Evolutionary conservation across 1,140 invertebrate species (phyloP), one percentile per base, ranked within the genome.

Genomic region (Chironomus striatipennis): DNA sequence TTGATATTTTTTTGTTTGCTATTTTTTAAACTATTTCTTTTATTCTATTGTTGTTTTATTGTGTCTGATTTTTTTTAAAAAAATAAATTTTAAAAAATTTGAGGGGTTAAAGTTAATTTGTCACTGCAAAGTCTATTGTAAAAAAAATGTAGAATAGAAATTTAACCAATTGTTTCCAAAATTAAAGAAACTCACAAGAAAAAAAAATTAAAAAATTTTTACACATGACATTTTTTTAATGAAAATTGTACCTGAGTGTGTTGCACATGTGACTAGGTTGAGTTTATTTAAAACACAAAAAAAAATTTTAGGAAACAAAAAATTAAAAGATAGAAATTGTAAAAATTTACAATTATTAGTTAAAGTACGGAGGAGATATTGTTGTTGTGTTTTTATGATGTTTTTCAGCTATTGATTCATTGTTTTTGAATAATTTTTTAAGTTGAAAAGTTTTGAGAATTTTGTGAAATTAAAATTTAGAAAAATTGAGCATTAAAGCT

Each of bases 251-350:
- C 75, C 75, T 75, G 75, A 74, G 74, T 75, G 75, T 74, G 75
- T 75, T 75, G 73, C 75, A 75, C 73, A 75, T 75, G 18, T 75
- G 75, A 75, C 75, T 75, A 75, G 65, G 75, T 75, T 74, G 73
- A 74, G 70, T 75, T 75, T 57, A 42, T 73, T 73, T 70, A n/a
- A 43, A 42, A n/a, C 10, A 20, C 24, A 73, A 8, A 24, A 9
- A 18, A 73, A 2, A 3, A 1, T 42, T 9, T 2, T 42, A 3
- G 15, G 15, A 34, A 34, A 1, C 1, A 34, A 34, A 34, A 18
- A 34, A 42, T 74, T 74, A 17, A 43, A 15, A 73, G 3, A 5
- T 2, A 34, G 5, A 34, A 34, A 34, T 34, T 2, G 24, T 34
- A 34, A 15, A 74, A 43, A 74, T 17, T 15, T 7, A 12, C 3